A percentile compares a stretch with the other conserved stretches of the same genome.
Evolutionary conservation across 2,797 vertebrate genomes (phyloP).

Genomic region (Coilia nasus): DNA sequence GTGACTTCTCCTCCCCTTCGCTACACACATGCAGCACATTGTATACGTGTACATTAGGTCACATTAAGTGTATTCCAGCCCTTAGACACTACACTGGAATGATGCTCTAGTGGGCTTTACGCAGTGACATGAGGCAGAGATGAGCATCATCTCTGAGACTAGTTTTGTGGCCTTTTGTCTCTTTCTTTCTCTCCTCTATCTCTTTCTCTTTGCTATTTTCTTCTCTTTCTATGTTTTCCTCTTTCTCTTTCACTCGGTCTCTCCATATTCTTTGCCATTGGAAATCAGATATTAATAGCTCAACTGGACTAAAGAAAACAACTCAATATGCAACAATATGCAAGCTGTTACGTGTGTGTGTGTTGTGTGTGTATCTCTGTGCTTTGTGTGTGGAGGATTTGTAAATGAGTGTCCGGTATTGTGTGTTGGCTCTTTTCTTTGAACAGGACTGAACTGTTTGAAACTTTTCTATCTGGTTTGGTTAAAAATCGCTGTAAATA

Average conservation of each 20-base stretch:
- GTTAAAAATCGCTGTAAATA: neutral
- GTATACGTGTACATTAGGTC: too few species aligned
- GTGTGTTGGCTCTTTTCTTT: conserved; percentile 1
- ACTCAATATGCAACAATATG: neutral
- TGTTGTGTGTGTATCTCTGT: neutral
- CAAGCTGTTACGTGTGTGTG: neutral
- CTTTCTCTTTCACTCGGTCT: neutral
- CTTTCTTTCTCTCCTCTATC: too few species aligned
- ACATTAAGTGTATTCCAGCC: too few species aligned
- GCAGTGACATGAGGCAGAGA: too few species aligned
- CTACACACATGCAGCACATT: too few species aligned
- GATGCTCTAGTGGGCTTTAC: too few species aligned
- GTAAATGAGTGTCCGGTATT: conserved; percentile 38
- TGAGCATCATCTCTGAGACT: too few species aligned
- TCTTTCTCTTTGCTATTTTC: too few species aligned
- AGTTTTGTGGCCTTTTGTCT: too few species aligned
- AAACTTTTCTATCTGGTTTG: neutral
- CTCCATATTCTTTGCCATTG: too few species aligned
- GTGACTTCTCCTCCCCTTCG: too few species aligned
- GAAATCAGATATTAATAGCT: neutral
- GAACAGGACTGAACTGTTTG: conserved; percentile 8
- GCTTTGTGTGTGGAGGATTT: conserved; percentile 23
- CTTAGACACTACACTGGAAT: too few species aligned
- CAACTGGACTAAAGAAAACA: neutral
- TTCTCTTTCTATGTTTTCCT: neutral